Evolutionary conservation across 2,113 vertebrate genomes (phyloP), one percentile per base, ranked within the genome.

Genomic region (Corythaixoides concolor): DNA sequence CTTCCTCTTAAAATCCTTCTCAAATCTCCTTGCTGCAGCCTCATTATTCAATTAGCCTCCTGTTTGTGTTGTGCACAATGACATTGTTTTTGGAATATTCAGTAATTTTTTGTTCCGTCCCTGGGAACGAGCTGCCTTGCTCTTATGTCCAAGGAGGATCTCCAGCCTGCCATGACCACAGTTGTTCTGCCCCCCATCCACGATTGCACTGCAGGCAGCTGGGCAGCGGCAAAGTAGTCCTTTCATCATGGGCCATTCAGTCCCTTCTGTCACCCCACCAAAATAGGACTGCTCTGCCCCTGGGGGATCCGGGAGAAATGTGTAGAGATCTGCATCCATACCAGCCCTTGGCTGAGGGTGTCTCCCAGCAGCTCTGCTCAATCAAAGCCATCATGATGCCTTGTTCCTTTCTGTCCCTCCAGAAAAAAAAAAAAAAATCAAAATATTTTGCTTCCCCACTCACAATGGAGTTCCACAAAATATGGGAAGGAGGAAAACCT

Each of bases 1-100:
- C 80, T 95, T 95, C 59, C 85, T 89, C 89, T 96, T 90, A n/a
- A 60, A 95, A 76, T n/a, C 50, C 56, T 7, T 85, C 23, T 32
- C 89, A 67, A 83, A 91, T 41, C 22, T 88, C 32, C 76, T 91
- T 89, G 55, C 30, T 35, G 30, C 67, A 81, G 37, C 39, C 19
- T 5, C 50, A 17, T 69, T 78, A 84, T 30, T 50, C 55, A 47
- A 6, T 82, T 68, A 85, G 26, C 21, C 68, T 88, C 43, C 24
- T 69, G 35, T 12, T 80, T 47, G 33, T 60, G 8, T 52, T 41
- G 8, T 22, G 58, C 4, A 5, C 33, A 39, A n/a, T 7, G 22
- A 76, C 20, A 37, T 15, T 5, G 11, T 5, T 68, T 82, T 26
- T 58, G 56, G 32, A 52, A 37, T 82, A n/a, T 3, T 45, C 8